phyloP scores from a whole-genome alignment of 2,888 invertebrate genomes.

The Trachelus stipa region DNA sequence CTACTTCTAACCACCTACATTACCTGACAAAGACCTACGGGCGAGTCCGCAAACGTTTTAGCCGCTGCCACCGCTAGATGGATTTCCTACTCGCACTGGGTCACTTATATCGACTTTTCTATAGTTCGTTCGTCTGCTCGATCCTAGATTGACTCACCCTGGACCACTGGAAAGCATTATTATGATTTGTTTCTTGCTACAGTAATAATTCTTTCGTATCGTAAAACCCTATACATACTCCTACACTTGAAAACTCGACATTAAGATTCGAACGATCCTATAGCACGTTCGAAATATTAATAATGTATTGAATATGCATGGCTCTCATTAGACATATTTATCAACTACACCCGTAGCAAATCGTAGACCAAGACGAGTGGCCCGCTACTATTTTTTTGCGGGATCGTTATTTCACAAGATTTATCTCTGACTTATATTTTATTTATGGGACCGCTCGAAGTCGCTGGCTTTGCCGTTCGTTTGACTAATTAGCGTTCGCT shows the following conservation, averaged over 20 bases:
- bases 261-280: background rate
- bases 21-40: slow-evolving; percentile 27
- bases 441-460: background rate
- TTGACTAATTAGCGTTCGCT: background rate
- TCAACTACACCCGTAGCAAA: background rate
- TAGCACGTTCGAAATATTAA: background rate
- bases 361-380: background rate
- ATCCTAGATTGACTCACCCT: background rate
- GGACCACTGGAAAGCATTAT: background rate
- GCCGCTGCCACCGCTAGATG: background rate
- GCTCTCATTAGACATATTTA: background rate
- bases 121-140: background rate
- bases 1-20: slow-evolving; percentile 43
- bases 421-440: background rate
- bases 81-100: slow-evolving; percentile 2
- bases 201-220: background rate
- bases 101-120: background rate
- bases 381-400: background rate
- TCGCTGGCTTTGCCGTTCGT: background rate
- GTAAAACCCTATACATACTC: background rate
- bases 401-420: background rate
- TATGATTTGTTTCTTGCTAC: background rate
- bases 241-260: background rate
- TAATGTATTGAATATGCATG: background rate
- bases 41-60: slow-evolving; percentile 3